Evolutionary conservation across 2,888 invertebrate species (phyloP), one percentile per base, ranked within the genome.

Genomic region (Steinernema carpocapsae): DNA sequence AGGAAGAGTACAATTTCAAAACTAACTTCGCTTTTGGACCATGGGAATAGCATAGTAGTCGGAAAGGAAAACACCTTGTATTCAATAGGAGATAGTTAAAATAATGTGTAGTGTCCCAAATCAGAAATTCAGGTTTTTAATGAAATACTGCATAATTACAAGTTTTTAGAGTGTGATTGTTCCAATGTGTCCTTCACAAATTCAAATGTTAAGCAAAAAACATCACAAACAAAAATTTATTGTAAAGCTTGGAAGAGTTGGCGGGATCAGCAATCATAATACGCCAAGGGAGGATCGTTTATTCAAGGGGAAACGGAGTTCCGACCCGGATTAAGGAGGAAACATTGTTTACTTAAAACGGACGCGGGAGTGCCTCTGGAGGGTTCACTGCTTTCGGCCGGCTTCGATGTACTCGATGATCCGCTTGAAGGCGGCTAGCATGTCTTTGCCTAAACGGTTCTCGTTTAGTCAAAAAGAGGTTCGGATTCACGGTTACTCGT

Each of bases 401-500:
- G 74, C 72, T 72, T 74, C 73, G 14, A 74, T 73, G 46, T 74
- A 74, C 22, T 74, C 52, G 26, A 56, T 52, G 17, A 74, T 74
- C 14, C 56, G 52, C 19, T 43, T 52, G 73, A 74, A 74, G 10
- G 74, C 74, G 6, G 74, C 74, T 19, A 74, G 12, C 74, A 74
- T 74, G 42, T 74, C 74, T n/a, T 64, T 64, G 64, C 64, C 64
- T 64, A 4, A 64, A 32, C 7, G 2, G 17, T 32, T 19, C 17
- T 1, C 26, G 32, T n/a, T 17, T 37, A 32, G 29, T 17, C 17
- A 1, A 12, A 1, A 32, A 6, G 6, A 32, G 7, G 45, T 17
- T 12, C 10, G 4, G 64, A 42, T 42, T 3, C 2, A 19, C 1
- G 4, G 73, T 24, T 71, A 81, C 85, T 85, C 0, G 85, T 85